These are phyloP conservation scores for Phrynosoma platyrhinos DNA, from an alignment of 2,113 vertebrate genomes.

Conservation along the genomic window DNA sequence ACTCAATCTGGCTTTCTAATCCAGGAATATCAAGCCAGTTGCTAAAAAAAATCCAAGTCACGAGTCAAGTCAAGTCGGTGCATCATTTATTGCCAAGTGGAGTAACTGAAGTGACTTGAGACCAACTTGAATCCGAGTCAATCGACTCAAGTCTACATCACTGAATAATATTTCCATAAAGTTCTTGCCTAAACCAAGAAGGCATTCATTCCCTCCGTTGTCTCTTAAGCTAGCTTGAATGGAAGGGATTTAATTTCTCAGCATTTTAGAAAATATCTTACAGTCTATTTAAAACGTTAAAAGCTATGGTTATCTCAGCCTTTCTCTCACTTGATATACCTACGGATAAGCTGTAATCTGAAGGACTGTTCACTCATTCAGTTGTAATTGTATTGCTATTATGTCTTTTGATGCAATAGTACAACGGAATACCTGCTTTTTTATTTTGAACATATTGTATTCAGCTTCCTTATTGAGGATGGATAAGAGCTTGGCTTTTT, in stretches of 20 bases:
- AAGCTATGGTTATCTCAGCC: not conserved
- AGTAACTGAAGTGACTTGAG: too few species aligned
- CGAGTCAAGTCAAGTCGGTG: too few species aligned
- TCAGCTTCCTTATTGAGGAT: not conserved
- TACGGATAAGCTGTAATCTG: not conserved
- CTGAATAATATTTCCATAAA: too few species aligned
- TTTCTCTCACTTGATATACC: not conserved
- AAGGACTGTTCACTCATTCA: not conserved
- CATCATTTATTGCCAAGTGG: too few species aligned
- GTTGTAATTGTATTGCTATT: not conserved
- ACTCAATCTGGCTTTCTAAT: too few species aligned
- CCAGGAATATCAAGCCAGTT: too few species aligned
- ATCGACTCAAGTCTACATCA: too few species aligned
- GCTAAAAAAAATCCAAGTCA: too few species aligned
- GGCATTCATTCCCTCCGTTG: too few species aligned
- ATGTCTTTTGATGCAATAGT: constrained; percentile 15
- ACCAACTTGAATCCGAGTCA: too few species aligned
- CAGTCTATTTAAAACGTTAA: constrained; percentile 6
- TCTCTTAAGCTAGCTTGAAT: not conserved
- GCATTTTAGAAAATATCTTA: not conserved
- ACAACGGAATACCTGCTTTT: not conserved
- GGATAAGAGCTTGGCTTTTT: not conserved
- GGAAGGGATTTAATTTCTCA: not conserved
- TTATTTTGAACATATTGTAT: not conserved
- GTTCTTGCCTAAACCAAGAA: not conserved